Conservation (phyloP, 2,888 invertebrate genomes). For the Apoderus coryli region DNA sequence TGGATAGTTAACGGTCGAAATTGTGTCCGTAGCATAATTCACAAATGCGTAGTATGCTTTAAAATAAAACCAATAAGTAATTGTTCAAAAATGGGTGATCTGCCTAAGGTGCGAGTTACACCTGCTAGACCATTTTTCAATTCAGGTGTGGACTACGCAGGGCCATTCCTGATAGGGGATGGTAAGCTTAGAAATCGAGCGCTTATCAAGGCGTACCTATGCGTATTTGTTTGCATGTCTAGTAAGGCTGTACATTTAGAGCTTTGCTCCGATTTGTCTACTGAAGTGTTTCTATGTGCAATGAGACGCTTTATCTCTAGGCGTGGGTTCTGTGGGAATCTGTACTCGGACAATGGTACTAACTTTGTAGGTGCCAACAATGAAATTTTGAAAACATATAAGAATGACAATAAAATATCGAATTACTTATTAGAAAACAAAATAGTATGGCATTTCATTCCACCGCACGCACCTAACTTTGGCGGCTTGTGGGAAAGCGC, state of each 20-base stretch:
- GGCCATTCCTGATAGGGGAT: conserved; percentile 10
- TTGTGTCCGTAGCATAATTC: conserved; percentile 4
- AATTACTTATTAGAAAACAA: too few relatives aligned
- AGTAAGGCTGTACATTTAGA: conserved; percentile 14
- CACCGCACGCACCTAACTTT: conserved; percentile 4
- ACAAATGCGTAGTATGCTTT: conserved; percentile 9
- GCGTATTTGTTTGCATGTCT: conserved; percentile 13
- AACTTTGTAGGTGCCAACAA: conserved; percentile 13
- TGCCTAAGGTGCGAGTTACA: conserved; percentile 10
- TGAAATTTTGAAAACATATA: too few relatives aligned
- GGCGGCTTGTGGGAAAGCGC: too few relatives aligned
- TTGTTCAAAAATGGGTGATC: conserved; percentile 11
- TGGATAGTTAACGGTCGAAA: conserved; percentile 9
- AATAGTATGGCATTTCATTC: conserved; percentile 6
- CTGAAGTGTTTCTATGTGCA: conserved; percentile 10
- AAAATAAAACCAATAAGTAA: conserved; percentile 3
- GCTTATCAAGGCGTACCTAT: conserved; percentile 11
- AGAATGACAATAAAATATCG: too few relatives aligned
- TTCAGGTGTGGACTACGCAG: conserved; percentile 13
- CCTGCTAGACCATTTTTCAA: conserved; percentile 10
- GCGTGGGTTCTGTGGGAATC: conserved; percentile 8
- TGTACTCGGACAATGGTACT: conserved; percentile 14
- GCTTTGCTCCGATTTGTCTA: conserved; percentile 10
- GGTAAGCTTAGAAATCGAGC: conserved; percentile 5
- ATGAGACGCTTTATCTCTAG: conserved; percentile 13